Base-by-base conservation (phyloP, 2,888 invertebrate species). In the Malachius bipustulatus region DNA sequence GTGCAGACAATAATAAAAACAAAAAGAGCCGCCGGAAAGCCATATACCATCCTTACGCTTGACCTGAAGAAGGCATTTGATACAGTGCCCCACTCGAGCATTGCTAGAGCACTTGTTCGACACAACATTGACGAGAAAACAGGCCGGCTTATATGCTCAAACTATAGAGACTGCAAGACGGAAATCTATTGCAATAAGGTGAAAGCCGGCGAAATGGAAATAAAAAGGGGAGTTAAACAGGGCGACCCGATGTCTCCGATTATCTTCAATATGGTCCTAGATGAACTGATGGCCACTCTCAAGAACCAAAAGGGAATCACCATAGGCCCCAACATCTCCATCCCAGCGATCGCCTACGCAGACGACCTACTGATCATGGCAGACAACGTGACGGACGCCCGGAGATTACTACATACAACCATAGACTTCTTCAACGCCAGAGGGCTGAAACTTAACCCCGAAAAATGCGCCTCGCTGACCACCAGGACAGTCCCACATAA, bases 41-140 rank as follows among this genome's bases (percentile, higher is more conserved):
- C 39, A 1, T 43, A 45, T 19, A 3, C 32, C 6, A 24, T 47
- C 4, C 11, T 36, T 1, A 19, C 41, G 2, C 32, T 46, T 6
- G 47, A 47, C 33, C 32, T 47, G 1, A 4, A 33, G 9, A 47
- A 47, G 30, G 45, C 44, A 2, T 47, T 47, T 26, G 45, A 47
- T 31, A 39, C 41, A 2, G 37, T 47, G 1, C 37, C 41, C 4
- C 45, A 47, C 14, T 1, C 4, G 14, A 33, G 35, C 8, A 39
- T 47, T 9, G 10, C 13, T 1, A 26, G 46, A 10, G 44, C 43
- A 0, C 29, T 46, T 8, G 2, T 12, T 4, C 14, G 46, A 2
- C 27, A 35, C 6, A 35, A 30, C 3, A 11, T 47, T 12, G 34
- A 36, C 4, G 6, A 9, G 3, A 9, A n/a, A 2, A 24, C 38